phyloP scores from a whole-genome alignment of 2,888 invertebrate genomes.

The Drosophila prolongata region DNA sequence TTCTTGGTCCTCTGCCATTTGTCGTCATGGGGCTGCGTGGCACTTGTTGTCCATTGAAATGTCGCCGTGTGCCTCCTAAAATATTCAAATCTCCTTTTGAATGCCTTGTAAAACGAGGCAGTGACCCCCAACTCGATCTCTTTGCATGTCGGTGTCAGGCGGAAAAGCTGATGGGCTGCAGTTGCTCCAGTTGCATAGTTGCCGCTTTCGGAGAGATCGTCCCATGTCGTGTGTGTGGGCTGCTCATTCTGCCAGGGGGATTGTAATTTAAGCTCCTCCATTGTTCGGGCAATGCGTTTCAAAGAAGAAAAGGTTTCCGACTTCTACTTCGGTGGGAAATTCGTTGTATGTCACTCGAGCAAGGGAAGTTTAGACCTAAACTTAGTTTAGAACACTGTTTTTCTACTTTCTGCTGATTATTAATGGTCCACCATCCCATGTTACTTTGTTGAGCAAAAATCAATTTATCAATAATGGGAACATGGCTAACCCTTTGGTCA shows the following conservation, averaged over 20 bases:
- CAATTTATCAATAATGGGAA: too few species aligned
- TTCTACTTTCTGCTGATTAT: too few species aligned
- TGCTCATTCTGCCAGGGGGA: conserved; percentile 3
- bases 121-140: conserved; percentile 67
- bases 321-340: not conserved
- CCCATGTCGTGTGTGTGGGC: conserved; percentile 53
- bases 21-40: conserved; percentile 62
- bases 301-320: conserved; percentile 11
- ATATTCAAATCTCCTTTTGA: conserved; percentile 77
- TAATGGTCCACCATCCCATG: too few species aligned
- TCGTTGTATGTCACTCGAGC: conserved; percentile 1
- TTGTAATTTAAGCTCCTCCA: conserved; percentile 49
- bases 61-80: conserved; percentile 68
- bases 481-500: too few species aligned
- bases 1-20: conserved; percentile 44
- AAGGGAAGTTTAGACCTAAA: not conserved
- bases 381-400: not conserved
- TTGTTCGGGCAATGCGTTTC: conserved; percentile 20
- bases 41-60: conserved; percentile 75
- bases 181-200: conserved; percentile 61
- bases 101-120: conserved; percentile 69
- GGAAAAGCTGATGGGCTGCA: conserved; percentile 35
- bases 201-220: conserved; percentile 44
- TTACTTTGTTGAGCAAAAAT: too few species aligned
- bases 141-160: conserved; percentile 12